Base-by-base conservation (phyloP, 2,113 vertebrate species). In the Chaetodon trifascialis region DNA sequence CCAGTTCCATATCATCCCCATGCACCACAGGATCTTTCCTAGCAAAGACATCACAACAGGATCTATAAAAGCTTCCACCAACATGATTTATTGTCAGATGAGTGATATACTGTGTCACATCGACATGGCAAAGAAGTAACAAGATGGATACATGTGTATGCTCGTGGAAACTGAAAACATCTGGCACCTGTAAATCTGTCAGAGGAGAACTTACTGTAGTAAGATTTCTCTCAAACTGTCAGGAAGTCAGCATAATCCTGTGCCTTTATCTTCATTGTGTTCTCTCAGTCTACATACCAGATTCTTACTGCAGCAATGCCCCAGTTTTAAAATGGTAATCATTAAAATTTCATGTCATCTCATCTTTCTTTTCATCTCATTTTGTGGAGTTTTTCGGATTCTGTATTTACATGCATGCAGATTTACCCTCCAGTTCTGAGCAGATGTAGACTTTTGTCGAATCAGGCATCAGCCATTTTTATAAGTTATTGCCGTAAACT, bases 261-360 rank as follows among this genome's bases (percentile, higher is more conserved):
- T 1, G 49, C 79, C 10, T 15, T 30, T n/a, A 64, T 79, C 40
- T 38, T n/a, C 38, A 11, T 3, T 2, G 3, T 69, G 58, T 49
- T 56, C 21, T 60, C n/a, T 67, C 38, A 16, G 36, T 16, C 4
- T 56, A 25, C 30, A 55, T 23, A 36, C 52, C 15, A 0, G 2
- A 64, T 56, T 73, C 58, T 36, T 12, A 47, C 55, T 56, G 59
- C 30, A 21, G 68, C 44, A 2, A 30, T 69, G 85, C 80, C 83
- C 85, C 69, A 83, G 36, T 86, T 90, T 76, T 72, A 3, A 47
- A 44, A 60, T 5, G 10, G 23, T 0, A 63, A 71, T 79, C 64
- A 71, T 87, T 82, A 19, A 82, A 82, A 36, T 79, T 70, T 73
- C 5, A 76, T 72, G 19, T 77, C 4, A 76, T 72, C 23, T 77